phyloP scores from a whole-genome alignment of 2,888 invertebrate genomes.

The Carpatolechia fugitivella region DNA sequence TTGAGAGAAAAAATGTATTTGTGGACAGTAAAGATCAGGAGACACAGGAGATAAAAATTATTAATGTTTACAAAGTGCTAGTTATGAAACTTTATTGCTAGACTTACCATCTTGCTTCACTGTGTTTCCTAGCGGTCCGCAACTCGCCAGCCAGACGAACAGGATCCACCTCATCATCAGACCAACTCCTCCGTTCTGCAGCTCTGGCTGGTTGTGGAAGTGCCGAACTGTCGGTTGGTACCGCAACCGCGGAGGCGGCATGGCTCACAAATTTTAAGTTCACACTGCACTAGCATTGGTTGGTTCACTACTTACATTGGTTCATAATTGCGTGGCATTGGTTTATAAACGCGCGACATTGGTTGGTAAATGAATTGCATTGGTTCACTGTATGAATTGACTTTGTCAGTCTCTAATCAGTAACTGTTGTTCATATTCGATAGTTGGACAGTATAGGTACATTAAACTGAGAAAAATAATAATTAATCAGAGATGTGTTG shows the following conservation, averaged over 20 bases:
- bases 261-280: conserved; percentile 25
- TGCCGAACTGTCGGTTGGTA: conserved; percentile 63
- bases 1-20: too few relatives aligned
- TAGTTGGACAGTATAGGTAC: too few relatives aligned
- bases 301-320: conserved; percentile 31
- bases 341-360: neutral
- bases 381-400: conserved; percentile 3
- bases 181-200: conserved; percentile 54
- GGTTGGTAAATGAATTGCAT: neutral
- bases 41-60: too few relatives aligned
- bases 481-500: neutral
- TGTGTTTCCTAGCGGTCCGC: conserved; percentile 66
- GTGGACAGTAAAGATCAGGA: too few relatives aligned
- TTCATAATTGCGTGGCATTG: conserved; percentile 9
- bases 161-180: conserved; percentile 71
- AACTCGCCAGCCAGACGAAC: conserved; percentile 66
- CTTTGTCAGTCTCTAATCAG: too few relatives aligned
- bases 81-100: neutral
- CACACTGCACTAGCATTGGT: conserved; percentile 15
- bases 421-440: too few relatives aligned
- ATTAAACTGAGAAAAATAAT: neutral
- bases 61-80: too few relatives aligned
- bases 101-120: conserved; percentile 73
- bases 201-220: conserved; percentile 72
- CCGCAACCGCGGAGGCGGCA: conserved; percentile 51